Base-by-base conservation (phyloP, 2,888 invertebrate species). In the Gymnocheta viridis region DNA sequence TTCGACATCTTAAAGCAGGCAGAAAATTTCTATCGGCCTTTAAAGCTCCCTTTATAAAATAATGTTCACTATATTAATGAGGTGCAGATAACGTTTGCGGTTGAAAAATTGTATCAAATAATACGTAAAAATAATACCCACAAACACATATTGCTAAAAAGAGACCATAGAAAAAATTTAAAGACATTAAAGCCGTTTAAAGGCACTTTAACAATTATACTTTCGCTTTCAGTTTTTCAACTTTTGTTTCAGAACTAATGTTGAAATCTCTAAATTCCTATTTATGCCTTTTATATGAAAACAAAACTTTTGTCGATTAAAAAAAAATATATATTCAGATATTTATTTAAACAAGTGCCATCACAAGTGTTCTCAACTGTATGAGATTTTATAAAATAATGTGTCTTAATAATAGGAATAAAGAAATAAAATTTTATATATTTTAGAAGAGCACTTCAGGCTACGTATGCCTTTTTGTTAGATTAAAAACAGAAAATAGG, bases 361-460 rank as follows among this genome's bases (percentile, higher is more conserved):
- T 17, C 12, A 49, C 17, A 73, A 49, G 47, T 32, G 35, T 47
- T 41, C 58, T 6, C 19, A 35, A 17, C 9, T 14, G 10, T 35
- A 19, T 51, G 27, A 38, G 14, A 17, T 27, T 27, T n/a, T 19
- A 4, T 27, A 38, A 17, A 3, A 38, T 9, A 29, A 22, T 54
- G 17, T 41, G 3, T 64, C 29, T 41, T 38, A 19, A 54, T 44
- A 74, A 51, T n/a, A 22, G 29, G 4, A 44, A 60, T 62, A 49
- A 62, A 62, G 24, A 73, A 73, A 64, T 32, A 54, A 74, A 38
- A 41, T 62, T 62, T 49, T 51, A 27, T 27, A 66, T 54, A 12
- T 56, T n/a, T 44, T 19, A 7, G 6, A 44, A 64, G 44, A 51
- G 41, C 32, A 17, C 74, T 76, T 66, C 22, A 56, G 44, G 32